Conservation (phyloP, 2,113 vertebrate genomes). For the Crotophaga sulcirostris region DNA sequence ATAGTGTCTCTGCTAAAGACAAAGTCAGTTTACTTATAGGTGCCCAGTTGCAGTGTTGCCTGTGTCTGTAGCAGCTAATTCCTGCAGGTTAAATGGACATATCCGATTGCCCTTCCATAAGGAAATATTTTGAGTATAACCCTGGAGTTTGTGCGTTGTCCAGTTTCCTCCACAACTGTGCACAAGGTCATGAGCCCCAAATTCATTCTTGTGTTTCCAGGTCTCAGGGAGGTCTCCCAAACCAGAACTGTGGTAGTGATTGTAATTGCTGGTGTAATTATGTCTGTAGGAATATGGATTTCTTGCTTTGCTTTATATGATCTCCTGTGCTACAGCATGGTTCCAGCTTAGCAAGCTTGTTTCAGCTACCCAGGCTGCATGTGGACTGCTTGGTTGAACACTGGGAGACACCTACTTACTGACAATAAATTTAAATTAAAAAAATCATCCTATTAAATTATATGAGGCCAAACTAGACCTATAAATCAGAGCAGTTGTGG, state of each 20-base stretch:
- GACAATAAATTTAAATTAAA: not conserved
- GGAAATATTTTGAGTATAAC: not conserved
- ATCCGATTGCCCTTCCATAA: not conserved
- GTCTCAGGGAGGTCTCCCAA: not conserved
- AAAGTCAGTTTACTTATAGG: not conserved
- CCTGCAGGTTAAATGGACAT: not conserved
- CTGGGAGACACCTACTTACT: not conserved
- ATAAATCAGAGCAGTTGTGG: not conserved
- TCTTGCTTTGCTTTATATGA: not conserved
- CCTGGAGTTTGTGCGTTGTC: not conserved
- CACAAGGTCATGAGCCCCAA: not conserved
- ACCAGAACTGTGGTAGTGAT: not conserved
- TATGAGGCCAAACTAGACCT: not conserved
- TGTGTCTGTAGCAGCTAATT: not conserved
- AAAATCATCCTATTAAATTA: not conserved
- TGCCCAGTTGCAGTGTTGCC: not conserved
- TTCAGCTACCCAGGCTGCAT: not conserved
- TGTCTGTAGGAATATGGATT: not conserved
- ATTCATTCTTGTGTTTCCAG: not conserved
- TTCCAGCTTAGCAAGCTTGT: not conserved
- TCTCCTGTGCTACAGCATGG: not conserved
- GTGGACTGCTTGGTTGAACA: not conserved
- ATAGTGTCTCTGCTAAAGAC: not conserved
- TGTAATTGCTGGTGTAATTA: not conserved
- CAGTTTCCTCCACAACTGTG: accelerated